Conservation (phyloP, 2,797 vertebrate species). For the Acanthurus lineatus region DNA sequence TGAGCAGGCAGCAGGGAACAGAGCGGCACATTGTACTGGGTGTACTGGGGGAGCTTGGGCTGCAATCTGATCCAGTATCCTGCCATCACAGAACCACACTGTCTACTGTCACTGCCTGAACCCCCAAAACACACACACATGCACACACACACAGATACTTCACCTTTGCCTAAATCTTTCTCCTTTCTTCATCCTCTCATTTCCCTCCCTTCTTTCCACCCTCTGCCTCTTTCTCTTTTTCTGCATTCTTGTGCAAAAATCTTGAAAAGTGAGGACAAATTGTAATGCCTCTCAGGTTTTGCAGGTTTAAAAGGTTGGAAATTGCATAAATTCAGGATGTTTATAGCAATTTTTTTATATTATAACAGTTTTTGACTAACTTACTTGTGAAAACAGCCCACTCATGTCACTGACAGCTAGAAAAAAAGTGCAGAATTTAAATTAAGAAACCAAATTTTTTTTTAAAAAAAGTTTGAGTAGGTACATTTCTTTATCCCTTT, state of each 20-base stretch:
- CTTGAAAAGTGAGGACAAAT: background rate
- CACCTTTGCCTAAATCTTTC: conserved; percentile 46
- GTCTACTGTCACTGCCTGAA: conserved; percentile 69
- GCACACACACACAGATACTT: conserved; percentile 33
- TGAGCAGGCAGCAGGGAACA: conserved; percentile 67
- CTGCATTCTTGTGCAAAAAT: conserved; percentile 49
- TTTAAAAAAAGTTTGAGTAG: no score
- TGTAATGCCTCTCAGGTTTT: background rate
- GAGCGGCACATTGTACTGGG: conserved; percentile 82
- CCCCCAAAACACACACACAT: conserved; percentile 40
- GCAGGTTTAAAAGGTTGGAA: background rate
- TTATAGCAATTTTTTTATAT: background rate
- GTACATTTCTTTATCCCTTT: background rate
- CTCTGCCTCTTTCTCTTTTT: conserved; percentile 35
- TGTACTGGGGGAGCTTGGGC: conserved; percentile 58
- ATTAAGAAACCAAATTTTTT: no score
- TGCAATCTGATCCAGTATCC: conserved; percentile 81
- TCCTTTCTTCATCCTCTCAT: conserved; percentile 14
- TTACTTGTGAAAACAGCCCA: background rate
- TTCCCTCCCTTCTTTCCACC: conserved; percentile 12
- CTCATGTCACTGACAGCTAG: no score
- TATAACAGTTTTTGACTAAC: background rate
- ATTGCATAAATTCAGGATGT: background rate
- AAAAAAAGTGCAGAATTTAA: background rate
- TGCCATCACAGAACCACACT: conserved; percentile 72